Base-by-base conservation (phyloP, 2,113 vertebrate species). In the Clarias gariepinus region DNA sequence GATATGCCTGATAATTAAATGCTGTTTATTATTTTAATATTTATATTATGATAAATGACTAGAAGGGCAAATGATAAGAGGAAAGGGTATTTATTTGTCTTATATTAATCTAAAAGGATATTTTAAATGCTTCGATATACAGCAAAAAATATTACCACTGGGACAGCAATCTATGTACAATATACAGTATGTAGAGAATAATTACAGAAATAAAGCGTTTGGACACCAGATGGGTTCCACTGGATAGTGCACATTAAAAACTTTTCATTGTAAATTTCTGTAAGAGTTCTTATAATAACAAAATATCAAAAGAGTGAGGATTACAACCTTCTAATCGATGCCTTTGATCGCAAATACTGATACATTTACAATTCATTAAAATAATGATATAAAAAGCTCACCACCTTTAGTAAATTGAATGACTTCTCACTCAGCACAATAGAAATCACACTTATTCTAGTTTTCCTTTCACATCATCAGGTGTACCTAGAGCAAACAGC, bases 1-100 rank as follows among this genome's bases (percentile, higher is more conserved):
- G 12, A 30, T 57, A 78, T 55, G 52, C 9, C 30, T 77, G n/a
- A 77, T 77, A 53, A 71, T 18, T 28, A 18, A 69, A 16, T 33
- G 16, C 66, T 21, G 18, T 41, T 41, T 78, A 55, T 55, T 78
- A 55, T 30, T 78, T 78, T 13, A 77, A 53, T 77, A 80, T 80
- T 60, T 60, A 79, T 4, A 33, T 81, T 36, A 25, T 36, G 77
- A 61, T 81, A 36, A 81, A 41, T 25, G 10, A 81, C 52, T 28
- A 33, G 81, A 83, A 83, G 33, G 80, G 15, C 63, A 82, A 83
- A 69, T 21, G 18, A 68, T n/a, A 30, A 68, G 10, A 28, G 47
- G 36, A 66, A 66, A 28, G 63, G 16, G 30, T 64, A 28, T 69
- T 71, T 83, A 83, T 83, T 83, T 28, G 28, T 11, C 2, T 33